Percentiles rank a stretch among this genome's conserved stretches.
Evolutionary conservation across 2,888 invertebrate genomes (phyloP).

Genomic region (Drosophila fungiperda): DNA sequence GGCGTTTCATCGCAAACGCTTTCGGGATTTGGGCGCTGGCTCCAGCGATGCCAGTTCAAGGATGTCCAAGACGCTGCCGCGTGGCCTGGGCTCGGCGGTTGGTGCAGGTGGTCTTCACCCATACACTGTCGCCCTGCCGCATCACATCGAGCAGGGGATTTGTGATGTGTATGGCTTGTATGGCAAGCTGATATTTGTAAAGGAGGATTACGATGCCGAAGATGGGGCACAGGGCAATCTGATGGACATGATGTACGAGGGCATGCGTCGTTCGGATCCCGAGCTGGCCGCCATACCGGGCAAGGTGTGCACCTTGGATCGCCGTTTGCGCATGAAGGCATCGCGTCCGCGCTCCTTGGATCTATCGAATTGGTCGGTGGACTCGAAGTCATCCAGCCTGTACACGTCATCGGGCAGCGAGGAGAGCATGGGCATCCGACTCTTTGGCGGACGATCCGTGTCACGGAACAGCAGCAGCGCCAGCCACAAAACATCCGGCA

Average conservation of each 20-base stretch:
- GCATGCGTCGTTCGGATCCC: slow-evolving; percentile 92
- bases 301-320: slow-evolving; percentile 92
- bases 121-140: slow-evolving; percentile 86
- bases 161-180: slow-evolving; percentile 96
- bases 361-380: slow-evolving; percentile 94
- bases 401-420: slow-evolving; percentile 95
- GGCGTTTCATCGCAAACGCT: slow-evolving; percentile 87
- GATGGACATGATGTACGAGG: slow-evolving; percentile 89
- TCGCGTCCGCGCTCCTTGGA: slow-evolving; percentile 93
- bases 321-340: slow-evolving; percentile 92
- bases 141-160: slow-evolving; percentile 88
- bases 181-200: slow-evolving; percentile 94
- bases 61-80: slow-evolving; percentile 92
- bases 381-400: slow-evolving; percentile 92
- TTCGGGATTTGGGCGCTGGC: slow-evolving; percentile 79
- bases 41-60: slow-evolving; percentile 86
- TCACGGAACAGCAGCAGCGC: slow-evolving; percentile 92
- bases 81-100: slow-evolving; percentile 86
- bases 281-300: slow-evolving; percentile 93
- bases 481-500: slow-evolving; percentile 87
- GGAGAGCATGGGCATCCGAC: slow-evolving; percentile 90
- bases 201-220: slow-evolving; percentile 89
- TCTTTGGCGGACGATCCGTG: slow-evolving; percentile 87
- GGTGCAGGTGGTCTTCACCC: slow-evolving; percentile 84
- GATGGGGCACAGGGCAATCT: slow-evolving; percentile 89